Evolutionary conservation across 2,888 invertebrate species (phyloP), one percentile per base, ranked within the genome.

Genomic region (Drosophila recens): DNA sequence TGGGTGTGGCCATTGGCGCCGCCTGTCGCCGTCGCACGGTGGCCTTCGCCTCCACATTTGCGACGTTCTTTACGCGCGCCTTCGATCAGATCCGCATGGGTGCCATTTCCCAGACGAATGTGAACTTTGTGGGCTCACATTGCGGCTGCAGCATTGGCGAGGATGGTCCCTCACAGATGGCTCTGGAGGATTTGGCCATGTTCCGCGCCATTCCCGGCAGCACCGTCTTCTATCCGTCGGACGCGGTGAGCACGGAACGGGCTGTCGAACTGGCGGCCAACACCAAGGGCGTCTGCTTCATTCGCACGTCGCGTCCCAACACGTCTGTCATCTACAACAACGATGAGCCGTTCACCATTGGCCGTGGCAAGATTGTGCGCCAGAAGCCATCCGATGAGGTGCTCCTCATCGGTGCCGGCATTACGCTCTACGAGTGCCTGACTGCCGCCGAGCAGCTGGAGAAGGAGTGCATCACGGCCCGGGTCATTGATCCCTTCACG

Each of bases 51-150:
- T 98, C 98, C 66, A 99, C 99, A 10, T 99, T 99, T 93, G 99
- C 99, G 40, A 97, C 98, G 3, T 99, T 99, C 95, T 97, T 99
- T 93, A 97, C 97, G 2, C 95, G 99, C 85, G 98, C 98, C 53
- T 98, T 97, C 92, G 99, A 99, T 94, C 99, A 99, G 96, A 97
- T 99, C 91, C 96, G 99, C 75, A 99, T 99, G 99, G 99, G 98
- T 20, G 99, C 99, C 54, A 98, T 99, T 92, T 99, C 99, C 40
- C 98, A 98, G 94, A 97, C 98, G 27, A 99, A 99, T 93, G 96
- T 98, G 20, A 99, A 99, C 93, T 97, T 98, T 92, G 97, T 94
- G 69, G 99, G 99, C 0, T 99, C 99, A 0, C 99, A 99, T 93
- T 98, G 98, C 93, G 99, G 99, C 46, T 97, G 99, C 23, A 98